Conservation (phyloP, 2,888 invertebrate genomes). For the Tenthredo distinguenda region DNA sequence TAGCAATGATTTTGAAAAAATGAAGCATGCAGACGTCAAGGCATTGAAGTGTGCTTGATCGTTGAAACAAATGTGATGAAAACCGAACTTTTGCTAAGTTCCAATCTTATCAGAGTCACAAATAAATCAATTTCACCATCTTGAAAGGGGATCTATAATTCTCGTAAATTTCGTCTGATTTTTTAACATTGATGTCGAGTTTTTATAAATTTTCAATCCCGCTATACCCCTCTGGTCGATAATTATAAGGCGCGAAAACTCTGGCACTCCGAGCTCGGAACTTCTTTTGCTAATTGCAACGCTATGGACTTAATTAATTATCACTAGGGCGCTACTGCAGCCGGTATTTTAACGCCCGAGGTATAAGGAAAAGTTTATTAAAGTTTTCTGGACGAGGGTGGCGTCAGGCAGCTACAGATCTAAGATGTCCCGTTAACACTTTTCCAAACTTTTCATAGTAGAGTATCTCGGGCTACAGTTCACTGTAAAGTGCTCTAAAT, state of each 20-base stretch:
- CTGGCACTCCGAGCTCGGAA: constrained; percentile 23
- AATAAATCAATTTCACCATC: not conserved
- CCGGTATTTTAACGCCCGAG: constrained; percentile 26
- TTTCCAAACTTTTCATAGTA: not conserved
- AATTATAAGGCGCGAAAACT: constrained; percentile 18
- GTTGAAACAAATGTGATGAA: not conserved
- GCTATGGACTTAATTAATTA: constrained; percentile 50
- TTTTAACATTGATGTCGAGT: not conserved
- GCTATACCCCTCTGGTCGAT: not conserved
- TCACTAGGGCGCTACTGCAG: constrained; percentile 32
- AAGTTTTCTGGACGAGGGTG: constrained; percentile 23
- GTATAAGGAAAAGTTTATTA: constrained; percentile 39
- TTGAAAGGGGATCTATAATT: not conserved
- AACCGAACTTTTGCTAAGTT: not conserved
- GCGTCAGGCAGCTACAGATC: constrained; percentile 9
- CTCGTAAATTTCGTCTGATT: not conserved
- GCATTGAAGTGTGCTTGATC: not conserved
- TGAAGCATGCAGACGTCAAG: not conserved
- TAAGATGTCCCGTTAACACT: constrained; percentile 32
- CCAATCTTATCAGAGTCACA: not conserved
- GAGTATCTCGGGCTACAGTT: not conserved
- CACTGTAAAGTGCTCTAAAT: not conserved
- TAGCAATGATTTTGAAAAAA: not conserved
- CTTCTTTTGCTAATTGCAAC: constrained; percentile 49
- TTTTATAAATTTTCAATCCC: not conserved